These are phyloP conservation scores for Lasioglossum marginatum DNA, from an alignment of 2,888 invertebrate genomes.

Conservation along the genomic window DNA sequence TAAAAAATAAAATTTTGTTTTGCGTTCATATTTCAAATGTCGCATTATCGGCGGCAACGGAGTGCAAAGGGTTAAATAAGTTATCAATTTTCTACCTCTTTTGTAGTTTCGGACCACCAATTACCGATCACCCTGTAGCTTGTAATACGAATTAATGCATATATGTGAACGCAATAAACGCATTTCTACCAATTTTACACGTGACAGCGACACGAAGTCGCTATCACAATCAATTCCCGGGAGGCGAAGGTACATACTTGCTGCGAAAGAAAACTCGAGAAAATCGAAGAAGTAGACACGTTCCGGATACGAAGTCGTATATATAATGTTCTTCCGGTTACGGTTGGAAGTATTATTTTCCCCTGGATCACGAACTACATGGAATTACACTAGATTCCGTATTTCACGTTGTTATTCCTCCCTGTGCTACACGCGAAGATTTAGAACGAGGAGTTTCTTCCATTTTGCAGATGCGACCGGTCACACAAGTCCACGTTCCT, in stretches of 20 bases:
- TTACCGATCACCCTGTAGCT: background rate
- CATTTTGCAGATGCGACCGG: constrained; percentile 8
- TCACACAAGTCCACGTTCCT: constrained; percentile 17
- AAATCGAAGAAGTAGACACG: background rate
- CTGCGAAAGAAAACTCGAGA: background rate
- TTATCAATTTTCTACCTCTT: too few relatives aligned
- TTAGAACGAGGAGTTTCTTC: constrained; percentile 24
- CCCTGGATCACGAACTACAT: constrained; percentile 14
- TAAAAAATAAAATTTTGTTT: too few relatives aligned
- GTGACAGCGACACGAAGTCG: background rate
- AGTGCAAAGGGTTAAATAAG: too few relatives aligned
- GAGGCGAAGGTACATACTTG: too few relatives aligned
- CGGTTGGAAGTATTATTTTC: constrained; percentile 29
- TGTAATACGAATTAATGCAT: background rate
- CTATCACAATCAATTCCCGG: background rate
- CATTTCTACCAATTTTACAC: background rate
- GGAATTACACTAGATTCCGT: constrained; percentile 48
- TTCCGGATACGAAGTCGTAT: constrained; percentile 33
- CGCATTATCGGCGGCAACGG: too few relatives aligned
- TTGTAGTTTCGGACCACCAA: too few relatives aligned
- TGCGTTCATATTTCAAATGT: too few relatives aligned
- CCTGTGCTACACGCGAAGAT: constrained; percentile 23
- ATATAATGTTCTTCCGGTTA: constrained; percentile 42
- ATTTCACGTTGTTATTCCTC: constrained; percentile 26
- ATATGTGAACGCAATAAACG: background rate